Evolutionary conservation across 2,113 vertebrate species (phyloP), one percentile per base, ranked within the genome.

Genomic region (Xenopus laevis): DNA sequence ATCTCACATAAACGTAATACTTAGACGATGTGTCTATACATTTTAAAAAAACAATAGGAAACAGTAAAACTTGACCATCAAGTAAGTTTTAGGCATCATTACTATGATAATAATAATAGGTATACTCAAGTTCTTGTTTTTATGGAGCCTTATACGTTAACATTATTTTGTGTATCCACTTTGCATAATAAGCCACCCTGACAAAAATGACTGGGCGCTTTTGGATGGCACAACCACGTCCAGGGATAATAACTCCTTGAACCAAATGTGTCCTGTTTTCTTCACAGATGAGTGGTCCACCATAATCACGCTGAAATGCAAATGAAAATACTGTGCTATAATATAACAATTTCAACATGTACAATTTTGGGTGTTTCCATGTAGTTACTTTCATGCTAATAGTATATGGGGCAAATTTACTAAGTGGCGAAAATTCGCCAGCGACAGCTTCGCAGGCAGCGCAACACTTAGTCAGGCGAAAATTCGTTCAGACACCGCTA

Each of bases 91-190:
- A 53, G 45, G 9, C 18, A 63, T 53, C 61, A 62, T 63, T 27
- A 69, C 30, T 55, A 21, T 21, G 52, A 63, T 69, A 17, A 62
- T 68, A 62, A 21, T 46, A 20, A 9, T 60, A 0, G 5, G 27
- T 50, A 7, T 10, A 15, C 65, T 57, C 33, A 16, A 71, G 52
- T 65, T 57, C 72, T 79, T 87, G 83, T 1, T 21, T 72, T 46
- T 83, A 81, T 59, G 82, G 79, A 71, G 81, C 78, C 59, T 84
- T 89, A 72, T 91, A 92, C 0, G 90, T 92, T 81, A 89, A 82
- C 80, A 90, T 85, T 71, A 98, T 95, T 86, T 98, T 99, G 84
- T 97, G 93, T 87, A 99, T 97, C 97, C 97, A 98, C 73, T 93
- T 91, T 4, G 95, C 88, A 80, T 98, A 99, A 82, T 92, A 96